Evolutionary conservation across 2,113 vertebrate species (phyloP), one percentile per base, ranked within the genome.

Genomic region (Paracanthobrama guichenoti): DNA sequence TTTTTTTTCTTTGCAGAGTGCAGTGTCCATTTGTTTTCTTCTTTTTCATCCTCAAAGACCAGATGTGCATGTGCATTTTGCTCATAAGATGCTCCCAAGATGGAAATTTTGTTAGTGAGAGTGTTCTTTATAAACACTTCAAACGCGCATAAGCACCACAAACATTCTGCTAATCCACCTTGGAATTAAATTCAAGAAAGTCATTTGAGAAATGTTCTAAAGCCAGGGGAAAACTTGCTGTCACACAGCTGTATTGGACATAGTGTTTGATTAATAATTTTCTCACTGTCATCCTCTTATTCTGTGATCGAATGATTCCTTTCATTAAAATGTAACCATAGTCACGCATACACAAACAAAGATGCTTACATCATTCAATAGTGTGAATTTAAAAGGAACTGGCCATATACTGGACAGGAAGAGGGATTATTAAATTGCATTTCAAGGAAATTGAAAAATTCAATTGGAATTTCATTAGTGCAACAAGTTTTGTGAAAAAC

Each of bases 61-160:
- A 87, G 86, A 85, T 83, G 83, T 73, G 5, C 75, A 74, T 22
- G 48, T 64, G 73, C 64, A 60, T 73, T 73, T 74, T 62, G 73
- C 74, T 79, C 48, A 57, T 57, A 62, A 79, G 79, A 72, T 48
- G 42, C 57, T n/a, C 48, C 39, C 28, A 53, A 81, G 60, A 62
- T 66, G 82, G 69, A 81, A 87, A 84, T 64, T 46, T 28, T 79
- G 22, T 20, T 18, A 60, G 22, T 48, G 24, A 44, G 55, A 31
- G 16, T 80, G 60, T 66, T 66, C 60, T 80, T 67, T 80, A 67
- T 67, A 31, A 80, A 46, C 24, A 50, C 78, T 80, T 80, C 42
- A 80, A 80, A 67, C 18, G 44, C 42, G 66, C 60, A 66, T 66
- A 46, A 80, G 59, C 78, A 31, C 10, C 16, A 28, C 14, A 26